These are phyloP conservation scores for Glyptemys insculpta DNA, from an alignment of 2,797 vertebrate genomes.

Conservation along the genomic window DNA sequence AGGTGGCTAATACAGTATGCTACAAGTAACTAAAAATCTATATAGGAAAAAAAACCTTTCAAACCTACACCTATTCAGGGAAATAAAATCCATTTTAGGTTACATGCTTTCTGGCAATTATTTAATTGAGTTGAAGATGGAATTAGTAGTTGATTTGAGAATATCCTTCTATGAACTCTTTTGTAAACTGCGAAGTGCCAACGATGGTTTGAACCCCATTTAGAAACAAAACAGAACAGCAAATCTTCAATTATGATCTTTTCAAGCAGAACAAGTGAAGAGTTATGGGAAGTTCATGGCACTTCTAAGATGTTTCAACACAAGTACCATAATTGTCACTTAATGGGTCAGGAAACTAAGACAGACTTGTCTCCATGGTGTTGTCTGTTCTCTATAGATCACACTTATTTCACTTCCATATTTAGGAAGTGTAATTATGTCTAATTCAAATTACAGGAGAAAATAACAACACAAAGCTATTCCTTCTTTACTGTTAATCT, in stretches of 20 bases:
- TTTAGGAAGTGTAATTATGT: conserved; percentile 79
- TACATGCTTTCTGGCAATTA: neutral
- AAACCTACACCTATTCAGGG: fast-evolving
- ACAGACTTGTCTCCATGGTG: conserved; percentile 71
- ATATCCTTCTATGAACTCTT: conserved; percentile 41
- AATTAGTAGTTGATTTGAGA: conserved; percentile 10
- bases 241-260: conserved; percentile 56
- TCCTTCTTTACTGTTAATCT: conserved; percentile 63
- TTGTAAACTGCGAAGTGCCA: neutral
- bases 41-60: neutral
- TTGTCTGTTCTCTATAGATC: conserved; percentile 72
- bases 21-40: neutral
- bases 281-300: conserved; percentile 73
- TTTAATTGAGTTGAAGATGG: neutral
- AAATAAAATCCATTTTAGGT: conserved; percentile 8
- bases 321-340: conserved; percentile 77
- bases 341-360: conserved; percentile 80
- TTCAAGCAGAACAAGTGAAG: conserved; percentile 73
- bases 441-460: conserved; percentile 76
- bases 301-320: conserved; percentile 80
- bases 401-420: conserved; percentile 79
- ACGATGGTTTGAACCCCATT: conserved; percentile 30
- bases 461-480: conserved; percentile 54
- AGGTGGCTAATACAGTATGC: neutral
- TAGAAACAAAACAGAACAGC: conserved; percentile 46